phyloP scores from a whole-genome alignment of 2,888 invertebrate genomes.

The Eristalis pertinax region DNA sequence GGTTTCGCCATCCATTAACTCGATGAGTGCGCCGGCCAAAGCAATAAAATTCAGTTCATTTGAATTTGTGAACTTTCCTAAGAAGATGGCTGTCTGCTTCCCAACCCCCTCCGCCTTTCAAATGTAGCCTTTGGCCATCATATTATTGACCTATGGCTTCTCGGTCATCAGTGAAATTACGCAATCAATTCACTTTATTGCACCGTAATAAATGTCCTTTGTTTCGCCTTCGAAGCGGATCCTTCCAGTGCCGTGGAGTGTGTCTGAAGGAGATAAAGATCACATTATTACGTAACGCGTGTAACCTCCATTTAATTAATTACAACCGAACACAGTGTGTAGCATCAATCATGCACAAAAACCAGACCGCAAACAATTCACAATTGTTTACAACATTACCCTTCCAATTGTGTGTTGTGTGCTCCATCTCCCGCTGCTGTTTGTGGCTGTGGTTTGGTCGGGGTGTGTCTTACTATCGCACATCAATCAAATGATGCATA shows the following conservation, averaged over 20 bases:
- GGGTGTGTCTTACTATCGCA: conserved; percentile 14
- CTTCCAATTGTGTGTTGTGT: neutral
- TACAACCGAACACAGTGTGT: conserved; percentile 11
- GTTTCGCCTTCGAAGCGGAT: neutral
- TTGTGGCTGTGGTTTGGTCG: neutral
- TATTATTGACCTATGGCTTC: neutral
- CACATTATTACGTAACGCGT: conserved; percentile 20
- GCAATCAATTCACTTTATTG: conserved; percentile 5
- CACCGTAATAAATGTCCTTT: neutral
- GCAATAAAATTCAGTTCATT: neutral
- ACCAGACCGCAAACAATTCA: conserved; percentile 38
- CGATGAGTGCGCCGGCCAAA: neutral
- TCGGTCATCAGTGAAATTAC: neutral
- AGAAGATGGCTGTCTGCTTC: neutral
- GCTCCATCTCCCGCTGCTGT: neutral
- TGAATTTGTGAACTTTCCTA: neutral
- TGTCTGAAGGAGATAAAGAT: conserved; percentile 2
- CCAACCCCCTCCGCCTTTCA: too few relatives aligned
- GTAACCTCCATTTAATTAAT: conserved; percentile 36
- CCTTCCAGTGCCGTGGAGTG: too few relatives aligned
- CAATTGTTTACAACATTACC: conserved; percentile 11
- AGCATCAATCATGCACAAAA: conserved; percentile 44
- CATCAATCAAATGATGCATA: conserved; percentile 48
- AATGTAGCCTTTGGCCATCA: neutral
- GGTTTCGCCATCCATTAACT: neutral